Conservation (phyloP, 2,113 vertebrate species). For the Dicrurus megarhynchus region DNA sequence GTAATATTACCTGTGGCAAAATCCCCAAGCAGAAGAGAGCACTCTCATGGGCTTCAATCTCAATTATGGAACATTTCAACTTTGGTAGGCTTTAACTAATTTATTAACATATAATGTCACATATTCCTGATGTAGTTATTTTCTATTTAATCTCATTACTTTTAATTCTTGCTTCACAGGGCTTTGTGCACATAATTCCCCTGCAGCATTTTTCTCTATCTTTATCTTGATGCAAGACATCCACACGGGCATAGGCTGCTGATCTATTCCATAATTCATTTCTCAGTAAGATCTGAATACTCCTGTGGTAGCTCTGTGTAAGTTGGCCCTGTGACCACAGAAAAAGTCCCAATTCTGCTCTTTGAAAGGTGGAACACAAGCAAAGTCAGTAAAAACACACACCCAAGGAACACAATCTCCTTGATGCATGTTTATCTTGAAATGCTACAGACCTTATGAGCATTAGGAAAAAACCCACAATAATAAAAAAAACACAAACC, state of each 20-base stretch:
- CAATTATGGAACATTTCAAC: constrained; percentile 49
- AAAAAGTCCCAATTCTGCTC: neutral
- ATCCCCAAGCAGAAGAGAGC: neutral
- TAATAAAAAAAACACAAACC: neutral
- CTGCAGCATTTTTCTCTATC: constrained; percentile 1
- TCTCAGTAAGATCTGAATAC: neutral
- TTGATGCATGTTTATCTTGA: neutral
- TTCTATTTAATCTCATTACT: constrained; percentile 60
- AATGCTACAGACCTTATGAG: neutral
- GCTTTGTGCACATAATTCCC: constrained; percentile 44
- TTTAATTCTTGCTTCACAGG: constrained; percentile 53
- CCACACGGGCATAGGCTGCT: neutral
- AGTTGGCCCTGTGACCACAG: neutral
- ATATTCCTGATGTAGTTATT: constrained; percentile 60
- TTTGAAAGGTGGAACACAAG: neutral
- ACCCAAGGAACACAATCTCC: neutral
- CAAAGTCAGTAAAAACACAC: neutral
- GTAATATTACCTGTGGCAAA: neutral
- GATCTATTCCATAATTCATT: neutral
- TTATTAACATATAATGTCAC: neutral
- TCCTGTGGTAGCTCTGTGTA: neutral
- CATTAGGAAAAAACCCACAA: neutral
- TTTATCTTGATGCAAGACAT: constrained; percentile 2
- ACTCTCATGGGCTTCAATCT: neutral
- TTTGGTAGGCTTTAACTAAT: constrained; percentile 64